A percentile compares a stretch with the other conserved stretches of the same genome.
phyloP scores from a whole-genome alignment of 2,797 vertebrate species.

The Lindbergichthys nudifrons region DNA sequence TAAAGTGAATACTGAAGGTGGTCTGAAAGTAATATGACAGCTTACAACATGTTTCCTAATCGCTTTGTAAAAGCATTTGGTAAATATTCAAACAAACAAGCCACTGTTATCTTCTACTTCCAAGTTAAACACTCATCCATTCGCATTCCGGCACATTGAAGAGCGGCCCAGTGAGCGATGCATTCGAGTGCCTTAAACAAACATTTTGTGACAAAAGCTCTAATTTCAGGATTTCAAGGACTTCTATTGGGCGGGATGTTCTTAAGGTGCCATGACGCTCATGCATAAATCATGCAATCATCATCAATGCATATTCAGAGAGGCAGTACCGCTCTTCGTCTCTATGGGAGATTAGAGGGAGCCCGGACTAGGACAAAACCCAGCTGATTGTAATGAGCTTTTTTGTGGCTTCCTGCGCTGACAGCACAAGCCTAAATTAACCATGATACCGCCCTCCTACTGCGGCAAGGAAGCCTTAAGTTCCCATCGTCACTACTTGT shows the following conservation, averaged over 20 bases:
- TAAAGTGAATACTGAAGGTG: slow-evolving; percentile 55
- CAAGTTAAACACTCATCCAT: slow-evolving; percentile 42
- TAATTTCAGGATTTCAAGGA: slow-evolving; percentile 71
- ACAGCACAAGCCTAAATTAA: slow-evolving; percentile 86
- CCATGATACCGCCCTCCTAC: slow-evolving; percentile 81
- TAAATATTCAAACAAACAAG: slow-evolving; percentile 75
- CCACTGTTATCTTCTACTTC: slow-evolving; percentile 56
- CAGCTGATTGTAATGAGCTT: slow-evolving; percentile 86
- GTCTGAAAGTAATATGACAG: slow-evolving; percentile 63
- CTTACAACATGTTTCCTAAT: slow-evolving; percentile 61
- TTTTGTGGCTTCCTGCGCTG: slow-evolving; percentile 81
- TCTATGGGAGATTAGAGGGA: slow-evolving; percentile 78
- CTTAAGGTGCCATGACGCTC: slow-evolving; percentile 75
- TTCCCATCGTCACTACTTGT: slow-evolving; percentile 65
- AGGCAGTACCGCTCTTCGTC: slow-evolving; percentile 69
- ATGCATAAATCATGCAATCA: slow-evolving; percentile 90
- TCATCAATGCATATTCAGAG: slow-evolving; percentile 83
- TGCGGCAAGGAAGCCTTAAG: slow-evolving; percentile 69
- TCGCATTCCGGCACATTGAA: slow-evolving; percentile 46
- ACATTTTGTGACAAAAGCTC: slow-evolving; percentile 73
- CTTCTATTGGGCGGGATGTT: slow-evolving; percentile 62
- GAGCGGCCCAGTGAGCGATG: slow-evolving; percentile 49
- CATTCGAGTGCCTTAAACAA: slow-evolving; percentile 63
- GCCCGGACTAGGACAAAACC: slow-evolving; percentile 80
- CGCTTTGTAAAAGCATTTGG: slow-evolving; percentile 63